Conservation (phyloP, 2,888 invertebrate genomes). For the Tanypteryx hageni region DNA sequence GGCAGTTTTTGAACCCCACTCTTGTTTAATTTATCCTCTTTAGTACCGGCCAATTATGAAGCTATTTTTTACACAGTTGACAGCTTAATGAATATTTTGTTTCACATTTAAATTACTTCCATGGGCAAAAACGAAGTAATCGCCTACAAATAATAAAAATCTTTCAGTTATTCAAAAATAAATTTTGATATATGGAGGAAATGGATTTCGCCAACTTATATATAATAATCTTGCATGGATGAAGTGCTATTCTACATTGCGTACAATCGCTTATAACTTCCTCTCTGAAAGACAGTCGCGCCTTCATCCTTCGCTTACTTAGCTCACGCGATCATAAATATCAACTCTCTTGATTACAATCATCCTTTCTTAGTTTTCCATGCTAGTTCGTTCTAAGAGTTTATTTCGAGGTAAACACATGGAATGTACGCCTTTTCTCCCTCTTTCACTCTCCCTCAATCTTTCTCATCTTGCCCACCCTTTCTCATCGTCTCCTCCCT, state of each 20-base stretch:
- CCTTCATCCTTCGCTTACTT: neutral
- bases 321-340: neutral
- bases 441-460: neutral
- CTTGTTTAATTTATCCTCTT: too few species aligned
- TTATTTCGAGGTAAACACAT: neutral
- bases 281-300: neutral
- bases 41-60: too few species aligned
- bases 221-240: neutral
- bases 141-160: too few species aligned
- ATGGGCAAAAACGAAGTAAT: too few species aligned
- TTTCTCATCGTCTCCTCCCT: too few species aligned
- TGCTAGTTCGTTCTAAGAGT: neutral
- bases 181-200: too few species aligned
- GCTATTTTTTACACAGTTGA: too few species aligned
- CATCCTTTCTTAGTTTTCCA: neutral
- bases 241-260: neutral
- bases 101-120: too few species aligned
- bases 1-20: too few species aligned
- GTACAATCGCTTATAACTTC: neutral
- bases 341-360: slow-evolving; percentile 24
- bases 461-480: neutral
- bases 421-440: neutral
- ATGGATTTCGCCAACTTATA: neutral
- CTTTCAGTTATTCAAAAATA: too few species aligned
- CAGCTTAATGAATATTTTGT: too few species aligned